phyloP scores from a whole-genome alignment of 2,888 invertebrate species.

The Lithophane semibrunnea region DNA sequence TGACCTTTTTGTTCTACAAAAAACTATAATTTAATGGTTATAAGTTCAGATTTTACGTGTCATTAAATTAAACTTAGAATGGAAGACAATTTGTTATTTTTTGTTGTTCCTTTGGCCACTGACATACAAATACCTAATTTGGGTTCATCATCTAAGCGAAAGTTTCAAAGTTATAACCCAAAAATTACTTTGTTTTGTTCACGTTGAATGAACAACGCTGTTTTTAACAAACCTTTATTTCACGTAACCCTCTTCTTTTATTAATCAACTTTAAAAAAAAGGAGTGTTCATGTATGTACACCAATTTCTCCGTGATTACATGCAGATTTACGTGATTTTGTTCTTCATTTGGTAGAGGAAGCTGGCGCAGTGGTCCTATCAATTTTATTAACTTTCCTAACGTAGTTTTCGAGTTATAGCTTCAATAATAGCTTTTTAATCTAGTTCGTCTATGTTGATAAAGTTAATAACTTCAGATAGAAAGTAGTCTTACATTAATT shows the following conservation, averaged over 20 bases:
- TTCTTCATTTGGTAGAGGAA: no score
- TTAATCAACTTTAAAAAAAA: neutral
- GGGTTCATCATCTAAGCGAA: slow-evolving; percentile 4
- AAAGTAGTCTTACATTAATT: no score
- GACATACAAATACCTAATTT: neutral
- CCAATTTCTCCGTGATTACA: no score
- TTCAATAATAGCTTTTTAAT: no score
- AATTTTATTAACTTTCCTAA: no score
- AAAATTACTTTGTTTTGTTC: neutral
- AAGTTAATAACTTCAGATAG: no score
- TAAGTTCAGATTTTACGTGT: slow-evolving; percentile 12
- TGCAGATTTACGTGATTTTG: no score
- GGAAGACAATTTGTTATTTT: slow-evolving; percentile 11
- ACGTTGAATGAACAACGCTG: neutral
- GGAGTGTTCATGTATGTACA: no score
- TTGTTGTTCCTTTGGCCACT: neutral
- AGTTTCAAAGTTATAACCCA: neutral
- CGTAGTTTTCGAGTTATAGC: no score
- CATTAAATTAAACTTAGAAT: slow-evolving; percentile 45
- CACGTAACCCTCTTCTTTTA: neutral
- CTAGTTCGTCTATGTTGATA: no score
- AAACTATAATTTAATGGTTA: slow-evolving; percentile 18
- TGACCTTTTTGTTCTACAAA: slow-evolving; percentile 48
- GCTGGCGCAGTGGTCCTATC: no score
- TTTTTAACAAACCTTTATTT: neutral